phyloP scores from a whole-genome alignment of 64 coral and sea anemone species.

The Montipora efflorescens region DNA sequence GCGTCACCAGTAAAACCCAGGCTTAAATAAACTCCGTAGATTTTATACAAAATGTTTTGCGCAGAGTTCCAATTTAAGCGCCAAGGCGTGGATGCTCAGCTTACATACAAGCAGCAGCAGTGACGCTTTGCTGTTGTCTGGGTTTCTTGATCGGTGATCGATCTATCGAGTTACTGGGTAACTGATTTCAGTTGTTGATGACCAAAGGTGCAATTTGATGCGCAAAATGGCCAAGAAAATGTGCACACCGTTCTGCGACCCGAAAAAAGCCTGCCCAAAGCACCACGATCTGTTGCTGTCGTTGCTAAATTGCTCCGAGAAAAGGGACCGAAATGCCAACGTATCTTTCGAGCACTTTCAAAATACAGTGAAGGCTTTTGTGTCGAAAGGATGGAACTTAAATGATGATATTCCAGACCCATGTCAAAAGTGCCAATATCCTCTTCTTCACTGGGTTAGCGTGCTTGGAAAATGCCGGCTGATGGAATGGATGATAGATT shows the following conservation, averaged over 20 bases:
- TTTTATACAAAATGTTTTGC: not conserved
- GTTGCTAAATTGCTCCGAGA: not conserved
- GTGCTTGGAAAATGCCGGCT: slow-evolving; percentile 53
- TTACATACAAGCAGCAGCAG: not conserved
- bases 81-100: slow-evolving; percentile 24
- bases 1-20: too few species aligned
- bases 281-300: slow-evolving; percentile 52
- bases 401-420: slow-evolving; percentile 58
- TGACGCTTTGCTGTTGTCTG: too few species aligned
- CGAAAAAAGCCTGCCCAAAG: slow-evolving; percentile 11
- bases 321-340: not conserved
- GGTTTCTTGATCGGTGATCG: not conserved
- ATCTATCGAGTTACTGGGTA: not conserved
- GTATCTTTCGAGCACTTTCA: not conserved
- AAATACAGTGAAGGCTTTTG: not conserved
- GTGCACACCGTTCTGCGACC: slow-evolving; percentile 51
- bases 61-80: not conserved
- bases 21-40: too few species aligned
- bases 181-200: not conserved
- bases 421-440: slow-evolving; percentile 40
- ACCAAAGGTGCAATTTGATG: not conserved
- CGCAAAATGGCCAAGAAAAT: slow-evolving; percentile 44
- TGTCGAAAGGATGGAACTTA: slow-evolving; percentile 66
- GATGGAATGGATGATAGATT: slow-evolving; percentile 56
- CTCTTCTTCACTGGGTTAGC: slow-evolving; percentile 58